Base-by-base conservation (phyloP, 1,140 invertebrate genomes). In the Teleopsis dalmanni region DNA sequence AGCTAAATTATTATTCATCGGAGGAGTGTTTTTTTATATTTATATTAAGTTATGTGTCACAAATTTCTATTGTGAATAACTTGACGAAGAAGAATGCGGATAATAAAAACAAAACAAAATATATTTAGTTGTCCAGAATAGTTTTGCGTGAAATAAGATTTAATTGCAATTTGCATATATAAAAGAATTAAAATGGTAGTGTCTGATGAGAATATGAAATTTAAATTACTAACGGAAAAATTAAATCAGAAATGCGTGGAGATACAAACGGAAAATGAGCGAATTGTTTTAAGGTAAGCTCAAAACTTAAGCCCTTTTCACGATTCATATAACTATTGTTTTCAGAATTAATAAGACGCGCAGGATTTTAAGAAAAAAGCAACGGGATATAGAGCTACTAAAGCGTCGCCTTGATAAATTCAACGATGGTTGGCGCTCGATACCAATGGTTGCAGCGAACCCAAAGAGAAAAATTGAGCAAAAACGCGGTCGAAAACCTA, bases 381-480 rank as follows among this genome's bases (percentile, higher is more conserved):
- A 41, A 21, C 37, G 55, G 6, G 65, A 69, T 55, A 57, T 68
- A 2, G 59, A 60, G 29, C 14, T 69, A 11, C 41, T 69, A 1
- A 69, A 69, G 27, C 52, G 33, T n/a, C 49, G 62, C 1, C 50
- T 69, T 5, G 65, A 69, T 36, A 62, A 55, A 13, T 58, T 68
- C 38, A 59, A 66, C 13, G 65, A 69, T 33, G 56, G 57, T 16
- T 69, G 65, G 65, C 59, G 65, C 0, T 41, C 55, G 9, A 47
- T 69, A 3, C 62, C 65, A n/a, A 64, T 69, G 54, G 54, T 59
- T n/a, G 58, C 55, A 0, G 62, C 55, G 16, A 59, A 64, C 48
- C 59, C 65, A 8, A 69, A 62, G 13, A 54, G 65, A 3, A 69
- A 68, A 47, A 59, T 61, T 1, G 65, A 69, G 22, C 60, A 66